Conservation (phyloP, 2,888 invertebrate genomes). For the Hyppa rectilinea region DNA sequence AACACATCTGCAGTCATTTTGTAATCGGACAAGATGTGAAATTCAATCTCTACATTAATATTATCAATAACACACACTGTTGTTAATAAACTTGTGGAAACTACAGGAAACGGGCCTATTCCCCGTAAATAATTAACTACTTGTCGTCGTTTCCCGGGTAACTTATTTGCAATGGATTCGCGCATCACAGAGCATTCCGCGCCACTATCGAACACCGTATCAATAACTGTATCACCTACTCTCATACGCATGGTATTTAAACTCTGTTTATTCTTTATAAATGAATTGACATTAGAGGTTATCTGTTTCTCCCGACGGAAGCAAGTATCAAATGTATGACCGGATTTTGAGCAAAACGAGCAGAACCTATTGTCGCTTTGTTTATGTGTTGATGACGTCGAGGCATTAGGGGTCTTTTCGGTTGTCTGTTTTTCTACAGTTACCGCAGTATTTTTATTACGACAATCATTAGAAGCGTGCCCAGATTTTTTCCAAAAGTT, state of each 20-base stretch:
- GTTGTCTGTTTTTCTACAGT: too few species aligned
- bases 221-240: constrained; percentile 1
- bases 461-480: not conserved
- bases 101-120: not conserved
- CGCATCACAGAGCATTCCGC: too few species aligned
- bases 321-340: constrained; percentile 22
- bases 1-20: constrained; percentile 12
- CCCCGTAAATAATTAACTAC: constrained; percentile 8
- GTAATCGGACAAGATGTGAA: constrained; percentile 6
- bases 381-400: not conserved
- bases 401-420: not conserved
- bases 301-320: constrained; percentile 18
- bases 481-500: not conserved
- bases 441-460: not conserved
- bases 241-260: constrained; percentile 13
- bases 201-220: constrained; percentile 1
- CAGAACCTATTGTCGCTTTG: not conserved
- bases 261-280: not conserved
- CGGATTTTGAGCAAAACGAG: constrained; percentile 7
- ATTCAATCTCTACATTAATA: constrained; percentile 8
- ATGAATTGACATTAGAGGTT: constrained; percentile 12
- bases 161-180: constrained; percentile 3
- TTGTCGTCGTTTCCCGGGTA: not conserved
- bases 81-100: not conserved
- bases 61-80: constrained; percentile 9